Conservation (phyloP, 2,797 vertebrate species). For the Petrocephalus schoutedeni region DNA sequence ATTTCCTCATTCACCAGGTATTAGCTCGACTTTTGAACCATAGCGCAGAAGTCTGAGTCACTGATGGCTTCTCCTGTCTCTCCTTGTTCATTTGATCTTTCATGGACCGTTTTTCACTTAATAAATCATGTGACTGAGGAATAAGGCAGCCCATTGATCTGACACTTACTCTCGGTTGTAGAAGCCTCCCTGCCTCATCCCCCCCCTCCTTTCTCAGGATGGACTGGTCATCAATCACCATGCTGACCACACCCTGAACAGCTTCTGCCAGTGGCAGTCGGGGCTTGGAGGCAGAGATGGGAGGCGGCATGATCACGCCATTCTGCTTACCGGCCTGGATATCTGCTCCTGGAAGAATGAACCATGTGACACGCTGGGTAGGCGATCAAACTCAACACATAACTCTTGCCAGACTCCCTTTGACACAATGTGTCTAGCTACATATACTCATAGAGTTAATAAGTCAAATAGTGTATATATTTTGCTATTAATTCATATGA, state of each 20-base stretch:
- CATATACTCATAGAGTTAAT: not conserved
- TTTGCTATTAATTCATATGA: not conserved
- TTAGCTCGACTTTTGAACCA: constrained; percentile 15
- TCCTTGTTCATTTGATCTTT: constrained; percentile 21
- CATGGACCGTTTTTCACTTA: constrained; percentile 21
- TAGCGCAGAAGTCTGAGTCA: constrained; percentile 3
- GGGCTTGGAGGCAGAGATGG: constrained; percentile 71
- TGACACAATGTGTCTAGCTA: not conserved
- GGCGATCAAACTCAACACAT: not conserved
- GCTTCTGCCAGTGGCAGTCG: constrained; percentile 90
- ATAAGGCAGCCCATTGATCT: not conserved
- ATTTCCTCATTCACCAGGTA: constrained; percentile 3
- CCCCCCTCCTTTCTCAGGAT: constrained; percentile 54
- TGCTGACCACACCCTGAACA: constrained; percentile 82
- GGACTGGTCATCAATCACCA: constrained; percentile 82
- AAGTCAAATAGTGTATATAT: not conserved
- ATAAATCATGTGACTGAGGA: constrained; percentile 11
- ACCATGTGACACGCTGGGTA: constrained; percentile 84
- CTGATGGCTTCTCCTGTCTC: not conserved
- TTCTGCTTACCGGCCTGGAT: constrained; percentile 82
- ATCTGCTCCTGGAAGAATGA: constrained; percentile 92
- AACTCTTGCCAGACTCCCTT: constrained; percentile 23
- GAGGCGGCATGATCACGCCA: constrained; percentile 81
- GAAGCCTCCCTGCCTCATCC: constrained; percentile 4
- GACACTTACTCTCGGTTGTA: not conserved